Evolutionary conservation across 2,888 invertebrate genomes (phyloP).

Genomic region (Rotaria socialis): DNA sequence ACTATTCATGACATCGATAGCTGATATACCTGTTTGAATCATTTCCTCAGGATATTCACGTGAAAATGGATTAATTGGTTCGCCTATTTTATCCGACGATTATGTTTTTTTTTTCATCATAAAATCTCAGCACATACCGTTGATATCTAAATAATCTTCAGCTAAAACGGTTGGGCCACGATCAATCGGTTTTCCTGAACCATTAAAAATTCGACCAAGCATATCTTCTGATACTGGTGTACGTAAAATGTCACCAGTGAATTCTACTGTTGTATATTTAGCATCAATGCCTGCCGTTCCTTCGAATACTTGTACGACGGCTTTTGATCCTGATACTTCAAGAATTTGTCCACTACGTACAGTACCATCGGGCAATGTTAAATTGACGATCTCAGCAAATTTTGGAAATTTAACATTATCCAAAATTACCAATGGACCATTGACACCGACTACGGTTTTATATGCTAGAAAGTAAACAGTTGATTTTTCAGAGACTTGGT

Average conservation of each 20-base stretch:
- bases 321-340: conserved; percentile 96
- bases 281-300: conserved; percentile 99
- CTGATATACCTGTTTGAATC: conserved; percentile 98
- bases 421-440: conserved; percentile 95
- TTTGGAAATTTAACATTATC: conserved; percentile 99
- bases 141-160: conserved; percentile 95
- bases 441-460: conserved; percentile 98
- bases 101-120: no score
- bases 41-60: conserved; percentile 99
- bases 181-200: conserved; percentile 98
- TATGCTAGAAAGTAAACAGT: conserved; percentile 70
- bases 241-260: conserved; percentile 95
- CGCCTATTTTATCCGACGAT: conserved; percentile 58
- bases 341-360: conserved; percentile 86
- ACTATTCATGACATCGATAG: conserved; percentile 99
- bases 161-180: conserved; percentile 97
- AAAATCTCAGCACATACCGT: conserved; percentile 62
- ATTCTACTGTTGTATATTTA: conserved; percentile 96
- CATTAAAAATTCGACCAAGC: conserved; percentile 97
- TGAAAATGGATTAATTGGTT: conserved; percentile 99
- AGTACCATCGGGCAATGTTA: conserved; percentile 90
- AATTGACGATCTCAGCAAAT: conserved; percentile 94
- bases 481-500: no score
- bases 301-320: conserved; percentile 93
- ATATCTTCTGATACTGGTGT: conserved; percentile 99